These are phyloP conservation scores for Hassar affinis DNA, from an alignment of 2,113 vertebrate species.

Conservation along the genomic window DNA sequence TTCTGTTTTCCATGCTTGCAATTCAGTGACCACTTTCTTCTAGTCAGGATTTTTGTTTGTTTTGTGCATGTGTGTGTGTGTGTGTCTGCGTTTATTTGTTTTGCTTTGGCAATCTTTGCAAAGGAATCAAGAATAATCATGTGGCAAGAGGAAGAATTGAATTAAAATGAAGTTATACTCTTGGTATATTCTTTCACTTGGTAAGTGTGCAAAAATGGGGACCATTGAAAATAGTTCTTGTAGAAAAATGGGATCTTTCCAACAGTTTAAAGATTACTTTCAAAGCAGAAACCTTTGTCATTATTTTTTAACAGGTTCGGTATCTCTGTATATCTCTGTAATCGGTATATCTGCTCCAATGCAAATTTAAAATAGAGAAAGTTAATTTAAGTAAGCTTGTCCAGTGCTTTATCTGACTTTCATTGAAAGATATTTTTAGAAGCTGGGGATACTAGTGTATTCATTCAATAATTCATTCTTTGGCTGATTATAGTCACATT, in stretches of 20 bases:
- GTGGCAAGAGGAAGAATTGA: neutral
- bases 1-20: too few relatives aligned
- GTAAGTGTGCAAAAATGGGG: neutral
- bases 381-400: neutral
- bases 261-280: neutral
- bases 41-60: too few relatives aligned
- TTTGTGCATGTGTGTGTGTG: neutral
- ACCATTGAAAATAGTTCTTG: neutral
- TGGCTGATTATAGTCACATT: constrained; percentile 6
- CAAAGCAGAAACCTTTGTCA: neutral
- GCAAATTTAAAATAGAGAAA: neutral
- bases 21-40: too few relatives aligned
- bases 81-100: too few relatives aligned
- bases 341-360: neutral
- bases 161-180: too few relatives aligned
- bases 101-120: too few relatives aligned
- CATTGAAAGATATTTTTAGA: neutral
- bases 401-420: neutral
- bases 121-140: neutral
- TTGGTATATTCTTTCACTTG: neutral
- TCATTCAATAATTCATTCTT: constrained; percentile 12
- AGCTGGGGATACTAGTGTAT: neutral
- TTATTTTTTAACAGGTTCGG: neutral
- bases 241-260: neutral
- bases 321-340: too few relatives aligned